These are phyloP conservation scores for Argya squamiceps DNA, from an alignment of 2,797 vertebrate genomes.

Conservation along the genomic window DNA sequence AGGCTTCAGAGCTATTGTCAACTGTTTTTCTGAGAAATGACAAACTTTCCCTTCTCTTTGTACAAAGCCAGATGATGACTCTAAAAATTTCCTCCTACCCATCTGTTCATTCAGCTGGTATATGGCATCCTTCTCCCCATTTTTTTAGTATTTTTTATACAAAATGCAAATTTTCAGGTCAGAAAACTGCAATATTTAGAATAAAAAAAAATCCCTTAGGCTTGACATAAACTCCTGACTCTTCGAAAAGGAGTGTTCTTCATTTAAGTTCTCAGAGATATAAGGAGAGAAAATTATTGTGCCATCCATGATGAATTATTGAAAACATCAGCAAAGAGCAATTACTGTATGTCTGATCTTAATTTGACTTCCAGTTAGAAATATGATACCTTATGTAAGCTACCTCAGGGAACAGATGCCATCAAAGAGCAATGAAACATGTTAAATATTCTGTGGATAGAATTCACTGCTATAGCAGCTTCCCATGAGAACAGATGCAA, in stretches of 20 bases:
- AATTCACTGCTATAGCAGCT: background rate
- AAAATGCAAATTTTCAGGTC: background rate
- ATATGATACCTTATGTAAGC: background rate
- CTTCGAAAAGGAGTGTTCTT: background rate
- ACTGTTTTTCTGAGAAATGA: background rate
- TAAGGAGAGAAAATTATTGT: background rate
- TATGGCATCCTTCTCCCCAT: background rate
- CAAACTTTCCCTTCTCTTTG: background rate
- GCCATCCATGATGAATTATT: background rate
- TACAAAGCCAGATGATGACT: slow-evolving; percentile 10
- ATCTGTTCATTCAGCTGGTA: slow-evolving; percentile 23
- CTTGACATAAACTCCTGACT: background rate
- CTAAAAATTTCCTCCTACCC: background rate
- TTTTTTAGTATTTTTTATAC: background rate
- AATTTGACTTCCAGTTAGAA: slow-evolving; percentile 22
- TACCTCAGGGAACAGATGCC: slow-evolving; percentile 12
- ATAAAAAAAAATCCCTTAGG: background rate
- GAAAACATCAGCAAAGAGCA: slow-evolving; percentile 10
- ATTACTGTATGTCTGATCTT: background rate
- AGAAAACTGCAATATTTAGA: background rate
- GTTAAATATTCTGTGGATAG: background rate
- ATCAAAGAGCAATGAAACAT: slow-evolving; percentile 23
- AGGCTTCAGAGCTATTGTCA: background rate
- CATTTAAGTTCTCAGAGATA: background rate
- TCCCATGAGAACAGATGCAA: slow-evolving; percentile 12